Evolutionary conservation across 2,888 invertebrate genomes (phyloP).

Genomic region (Rhagonycha fulva): DNA sequence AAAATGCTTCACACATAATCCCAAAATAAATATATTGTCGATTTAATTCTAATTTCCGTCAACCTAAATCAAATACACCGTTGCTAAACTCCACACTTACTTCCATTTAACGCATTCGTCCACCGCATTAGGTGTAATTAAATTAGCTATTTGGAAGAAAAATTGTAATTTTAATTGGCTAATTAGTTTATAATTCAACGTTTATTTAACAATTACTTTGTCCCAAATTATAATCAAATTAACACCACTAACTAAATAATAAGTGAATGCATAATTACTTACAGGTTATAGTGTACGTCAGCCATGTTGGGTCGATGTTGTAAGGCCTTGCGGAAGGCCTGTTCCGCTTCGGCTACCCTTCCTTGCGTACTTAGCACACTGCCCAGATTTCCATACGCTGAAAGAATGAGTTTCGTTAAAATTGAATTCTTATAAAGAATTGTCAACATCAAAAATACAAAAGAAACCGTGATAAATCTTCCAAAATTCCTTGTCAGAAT

Average conservation of each 20-base stretch:
- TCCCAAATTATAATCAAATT: conserved; percentile 31
- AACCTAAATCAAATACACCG: background rate
- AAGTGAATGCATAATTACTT: conserved; percentile 60
- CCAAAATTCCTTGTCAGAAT: background rate
- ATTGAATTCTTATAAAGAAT: conserved; percentile 10
- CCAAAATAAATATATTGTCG: background rate
- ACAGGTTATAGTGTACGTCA: conserved; percentile 98
- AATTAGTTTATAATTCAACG: conserved; percentile 27
- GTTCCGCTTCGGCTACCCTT: conserved; percentile 84
- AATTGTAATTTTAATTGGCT: conserved; percentile 15
- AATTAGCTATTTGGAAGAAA: background rate
- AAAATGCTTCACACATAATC: background rate
- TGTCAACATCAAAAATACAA: conserved; percentile 7
- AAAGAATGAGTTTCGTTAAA: conserved; percentile 43
- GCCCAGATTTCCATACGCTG: conserved; percentile 96
- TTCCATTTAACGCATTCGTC: background rate
- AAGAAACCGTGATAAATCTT: background rate
- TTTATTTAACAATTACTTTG: conserved; percentile 21
- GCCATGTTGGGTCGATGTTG: conserved; percentile 95
- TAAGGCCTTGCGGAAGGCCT: conserved; percentile 88
- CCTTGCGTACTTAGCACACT: conserved; percentile 92
- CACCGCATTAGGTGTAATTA: background rate
- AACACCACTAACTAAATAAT: conserved; percentile 26
- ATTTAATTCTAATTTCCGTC: background rate
- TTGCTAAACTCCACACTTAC: background rate